Evolutionary conservation across 2,113 vertebrate genomes (phyloP).

Genomic region (Callaeas wilsoni): DNA sequence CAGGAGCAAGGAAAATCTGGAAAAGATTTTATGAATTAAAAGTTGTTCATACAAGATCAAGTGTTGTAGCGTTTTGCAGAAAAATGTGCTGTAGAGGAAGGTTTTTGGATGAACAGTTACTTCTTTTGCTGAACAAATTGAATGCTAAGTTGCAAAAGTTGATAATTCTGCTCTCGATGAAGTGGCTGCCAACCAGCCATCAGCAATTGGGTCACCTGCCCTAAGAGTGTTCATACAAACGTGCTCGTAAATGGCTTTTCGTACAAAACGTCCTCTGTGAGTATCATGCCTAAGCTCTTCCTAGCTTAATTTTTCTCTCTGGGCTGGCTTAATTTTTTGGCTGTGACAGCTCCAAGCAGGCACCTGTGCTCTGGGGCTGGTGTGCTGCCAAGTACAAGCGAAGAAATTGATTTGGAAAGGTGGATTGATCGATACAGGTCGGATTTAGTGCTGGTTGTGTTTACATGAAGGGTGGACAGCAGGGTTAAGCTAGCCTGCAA

Average conservation of each 20-base stretch:
- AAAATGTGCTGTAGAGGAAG: not conserved
- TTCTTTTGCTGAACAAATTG: not conserved
- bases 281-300: not conserved
- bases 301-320: not conserved
- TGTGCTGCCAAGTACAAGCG: not conserved
- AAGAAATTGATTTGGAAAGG: not conserved
- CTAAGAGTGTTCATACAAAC: not conserved
- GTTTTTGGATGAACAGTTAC: not conserved
- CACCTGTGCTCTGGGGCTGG: too few species aligned
- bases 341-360: not conserved
- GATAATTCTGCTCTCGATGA: fast-evolving
- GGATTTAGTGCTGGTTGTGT: not conserved
- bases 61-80: not conserved
- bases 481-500: not conserved
- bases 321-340: not conserved
- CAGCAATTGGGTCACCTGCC: not conserved
- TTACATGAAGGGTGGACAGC: not conserved
- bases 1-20: too few species aligned
- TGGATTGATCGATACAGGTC: fast-evolving
- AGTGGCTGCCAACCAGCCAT: not conserved
- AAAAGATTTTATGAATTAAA: not conserved
- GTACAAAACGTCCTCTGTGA: fast-evolving
- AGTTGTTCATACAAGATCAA: not conserved
- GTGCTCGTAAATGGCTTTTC: not conserved
- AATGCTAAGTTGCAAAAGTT: not conserved